A percentile compares a stretch with the other conserved stretches of the same genome.
Conservation (phyloP, 2,888 invertebrate genomes). For the Lordiphosa fenestrarum region DNA sequence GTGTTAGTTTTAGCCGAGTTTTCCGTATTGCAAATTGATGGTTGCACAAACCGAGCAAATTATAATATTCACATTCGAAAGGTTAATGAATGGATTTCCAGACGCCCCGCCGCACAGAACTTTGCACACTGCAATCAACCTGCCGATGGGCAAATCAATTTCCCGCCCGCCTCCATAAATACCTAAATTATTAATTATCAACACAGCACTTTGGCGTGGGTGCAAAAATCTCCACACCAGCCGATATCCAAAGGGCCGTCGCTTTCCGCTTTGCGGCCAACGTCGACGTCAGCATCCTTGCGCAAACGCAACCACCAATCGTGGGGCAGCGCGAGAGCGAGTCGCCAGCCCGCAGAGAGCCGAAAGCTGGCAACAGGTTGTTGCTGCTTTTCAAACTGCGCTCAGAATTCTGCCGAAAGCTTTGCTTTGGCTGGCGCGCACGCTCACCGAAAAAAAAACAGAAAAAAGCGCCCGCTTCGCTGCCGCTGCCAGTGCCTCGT, state of each 20-base stretch:
- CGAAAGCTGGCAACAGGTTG: slow-evolving; percentile 55
- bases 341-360: slow-evolving; percentile 7
- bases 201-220: slow-evolving; percentile 44
- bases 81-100: slow-evolving; percentile 31
- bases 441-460: slow-evolving; percentile 45
- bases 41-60: no score
- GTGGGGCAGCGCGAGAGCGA: slow-evolving; percentile 33
- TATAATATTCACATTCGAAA: slow-evolving; percentile 8
- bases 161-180: slow-evolving; percentile 6
- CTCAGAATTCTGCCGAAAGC: slow-evolving; percentile 68
- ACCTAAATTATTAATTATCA: slow-evolving; percentile 33
- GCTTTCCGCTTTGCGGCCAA: slow-evolving; percentile 7
- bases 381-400: slow-evolving; percentile 36
- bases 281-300: slow-evolving; percentile 45
- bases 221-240: slow-evolving; percentile 36
- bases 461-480: slow-evolving; percentile 11
- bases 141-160: neutral
- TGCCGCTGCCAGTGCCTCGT: slow-evolving; percentile 52
- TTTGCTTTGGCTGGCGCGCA: slow-evolving; percentile 33
- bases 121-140: slow-evolving; percentile 47
- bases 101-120: slow-evolving; percentile 23
- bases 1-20: slow-evolving; percentile 15
- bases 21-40: slow-evolving; percentile 3
- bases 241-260: slow-evolving; percentile 25
- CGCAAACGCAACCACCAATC: slow-evolving; percentile 19